phyloP scores from a whole-genome alignment of 2,888 invertebrate genomes.

The Tigriopus californicus region DNA sequence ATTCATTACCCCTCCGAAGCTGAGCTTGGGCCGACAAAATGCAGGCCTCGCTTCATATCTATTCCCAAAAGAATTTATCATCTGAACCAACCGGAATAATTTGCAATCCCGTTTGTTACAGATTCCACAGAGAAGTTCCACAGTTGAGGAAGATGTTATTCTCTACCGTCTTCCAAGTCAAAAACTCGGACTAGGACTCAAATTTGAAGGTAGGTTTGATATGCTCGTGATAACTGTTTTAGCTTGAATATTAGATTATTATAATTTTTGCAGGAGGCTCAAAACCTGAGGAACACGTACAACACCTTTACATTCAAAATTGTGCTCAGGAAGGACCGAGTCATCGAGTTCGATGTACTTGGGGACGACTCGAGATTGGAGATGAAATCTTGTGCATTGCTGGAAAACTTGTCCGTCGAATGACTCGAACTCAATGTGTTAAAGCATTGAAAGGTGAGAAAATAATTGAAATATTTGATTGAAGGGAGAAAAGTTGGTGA shows the following conservation, averaged over 20 bases:
- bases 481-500: not conserved
- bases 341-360: slow-evolving; percentile 56
- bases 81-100: no score
- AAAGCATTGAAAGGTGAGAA: slow-evolving; percentile 21
- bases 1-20: no score
- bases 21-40: no score
- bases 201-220: slow-evolving; percentile 72
- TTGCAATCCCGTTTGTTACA: no score
- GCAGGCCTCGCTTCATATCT: no score
- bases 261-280: slow-evolving; percentile 80
- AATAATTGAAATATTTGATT: not conserved
- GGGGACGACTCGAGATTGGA: slow-evolving; percentile 64
- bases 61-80: no score
- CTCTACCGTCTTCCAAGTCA: slow-evolving; percentile 74
- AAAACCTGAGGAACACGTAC: slow-evolving; percentile 56
- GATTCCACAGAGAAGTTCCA: no score
- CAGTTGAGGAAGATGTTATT: slow-evolving; percentile 42
- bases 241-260: no score
- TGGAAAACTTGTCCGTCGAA: slow-evolving; percentile 49
- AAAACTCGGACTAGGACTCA: slow-evolving; percentile 69
- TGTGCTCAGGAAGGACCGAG: slow-evolving; percentile 74
- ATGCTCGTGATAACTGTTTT: no score
- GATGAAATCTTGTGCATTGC: slow-evolving; percentile 79
- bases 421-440: slow-evolving; percentile 73
- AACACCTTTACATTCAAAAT: slow-evolving; percentile 65